A percentile compares a stretch with the other conserved stretches of the same genome.
These are phyloP conservation scores for Triplophysa dalaica DNA, from an alignment of 2,113 vertebrate species.

Conservation along the genomic window DNA sequence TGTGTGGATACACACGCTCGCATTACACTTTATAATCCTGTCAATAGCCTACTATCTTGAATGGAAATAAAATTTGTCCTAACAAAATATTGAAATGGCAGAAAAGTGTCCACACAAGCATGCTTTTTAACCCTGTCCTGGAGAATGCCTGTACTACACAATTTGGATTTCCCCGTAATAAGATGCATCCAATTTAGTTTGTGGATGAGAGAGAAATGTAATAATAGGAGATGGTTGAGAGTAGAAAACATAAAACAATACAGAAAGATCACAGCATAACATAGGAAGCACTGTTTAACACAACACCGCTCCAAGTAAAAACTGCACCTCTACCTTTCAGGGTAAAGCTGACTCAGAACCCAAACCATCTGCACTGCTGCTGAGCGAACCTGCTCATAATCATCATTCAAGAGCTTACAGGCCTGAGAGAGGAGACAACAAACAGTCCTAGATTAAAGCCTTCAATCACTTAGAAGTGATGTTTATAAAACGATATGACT, in stretches of 20 bases:
- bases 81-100: background rate
- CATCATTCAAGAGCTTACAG: slow-evolving; percentile 89
- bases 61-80: background rate
- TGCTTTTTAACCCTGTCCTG: no score
- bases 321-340: slow-evolving; percentile 81
- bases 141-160: no score
- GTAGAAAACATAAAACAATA: background rate
- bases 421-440: slow-evolving; percentile 71
- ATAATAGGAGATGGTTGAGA: no score
- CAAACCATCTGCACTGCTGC: slow-evolving; percentile 92
- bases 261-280: background rate
- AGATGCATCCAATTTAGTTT: no score
- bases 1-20: slow-evolving; percentile 55
- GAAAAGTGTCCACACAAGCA: no score
- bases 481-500: no score
- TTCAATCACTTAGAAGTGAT: no score
- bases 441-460: background rate
- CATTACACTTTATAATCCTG: no score
- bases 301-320: background rate
- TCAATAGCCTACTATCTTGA: background rate
- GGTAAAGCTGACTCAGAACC: slow-evolving; percentile 94
- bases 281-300: no score
- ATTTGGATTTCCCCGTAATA: no score
- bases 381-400: slow-evolving; percentile 97
- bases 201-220: no score